phyloP scores from a whole-genome alignment of 2,113 vertebrate genomes.

The Ophthalmolycus amberensis region DNA sequence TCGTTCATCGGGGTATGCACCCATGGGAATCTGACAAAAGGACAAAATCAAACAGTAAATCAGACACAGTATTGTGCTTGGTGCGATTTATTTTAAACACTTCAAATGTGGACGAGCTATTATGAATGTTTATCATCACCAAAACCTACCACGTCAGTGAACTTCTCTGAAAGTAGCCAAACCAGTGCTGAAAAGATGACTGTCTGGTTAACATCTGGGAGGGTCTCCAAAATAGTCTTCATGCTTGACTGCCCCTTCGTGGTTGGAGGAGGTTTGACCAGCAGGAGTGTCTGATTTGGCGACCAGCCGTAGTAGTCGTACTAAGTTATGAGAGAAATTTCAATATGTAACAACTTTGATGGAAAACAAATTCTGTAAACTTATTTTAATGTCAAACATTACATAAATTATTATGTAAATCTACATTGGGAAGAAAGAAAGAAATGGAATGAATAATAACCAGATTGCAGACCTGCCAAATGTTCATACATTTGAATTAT shows the following conservation, averaged over 20 bases:
- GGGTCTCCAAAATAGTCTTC: conserved; percentile 51
- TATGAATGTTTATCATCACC: not conserved
- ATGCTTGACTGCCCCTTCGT: conserved; percentile 66
- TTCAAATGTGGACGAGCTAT: not conserved
- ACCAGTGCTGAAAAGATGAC: not conserved
- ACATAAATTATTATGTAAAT: not conserved
- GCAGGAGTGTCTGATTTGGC: conserved; percentile 54
- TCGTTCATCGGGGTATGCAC: conserved; percentile 55
- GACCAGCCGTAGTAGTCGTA: conserved; percentile 68
- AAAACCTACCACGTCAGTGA: conserved; percentile 36
- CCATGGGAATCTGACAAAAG: conserved; percentile 59
- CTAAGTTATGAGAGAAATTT: conserved; percentile 44
- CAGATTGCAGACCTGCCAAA: not conserved
- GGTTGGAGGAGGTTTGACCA: conserved; percentile 63
- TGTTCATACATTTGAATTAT: not conserved
- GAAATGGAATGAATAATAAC: not conserved
- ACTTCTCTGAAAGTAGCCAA: conserved; percentile 10
- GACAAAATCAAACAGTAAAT: not conserved
- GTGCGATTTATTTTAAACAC: not conserved
- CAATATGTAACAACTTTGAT: not conserved
- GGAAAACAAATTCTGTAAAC: not conserved
- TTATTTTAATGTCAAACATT: not conserved
- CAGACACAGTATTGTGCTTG: not conserved
- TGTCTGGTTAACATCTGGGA: conserved; percentile 55
- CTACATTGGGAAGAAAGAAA: not conserved